Evolutionary conservation across 2,113 vertebrate genomes (phyloP).

Genomic region (Desmodus rotundus): DNA sequence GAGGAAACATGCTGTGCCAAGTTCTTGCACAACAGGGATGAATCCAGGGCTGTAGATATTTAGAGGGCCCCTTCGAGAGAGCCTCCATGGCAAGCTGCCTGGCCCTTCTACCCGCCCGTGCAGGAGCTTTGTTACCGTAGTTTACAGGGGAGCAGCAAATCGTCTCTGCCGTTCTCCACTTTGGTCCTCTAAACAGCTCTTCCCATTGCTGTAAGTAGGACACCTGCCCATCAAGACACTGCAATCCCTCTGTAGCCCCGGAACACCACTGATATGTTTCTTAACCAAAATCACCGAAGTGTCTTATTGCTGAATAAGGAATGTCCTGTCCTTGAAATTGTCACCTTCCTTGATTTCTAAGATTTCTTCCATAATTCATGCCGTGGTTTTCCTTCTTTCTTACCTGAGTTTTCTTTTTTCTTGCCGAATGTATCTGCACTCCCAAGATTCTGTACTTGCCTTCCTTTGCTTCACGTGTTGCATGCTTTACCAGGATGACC

Average conservation of each 20-base stretch:
- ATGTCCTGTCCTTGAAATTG: neutral
- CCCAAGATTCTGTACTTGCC: neutral
- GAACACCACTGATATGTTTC: neutral
- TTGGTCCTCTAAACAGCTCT: neutral
- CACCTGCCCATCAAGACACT: neutral
- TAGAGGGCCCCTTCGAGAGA: neutral
- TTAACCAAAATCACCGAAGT: neutral
- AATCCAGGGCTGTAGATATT: neutral
- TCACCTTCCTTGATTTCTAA: neutral
- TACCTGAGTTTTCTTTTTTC: neutral
- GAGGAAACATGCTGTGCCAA: neutral
- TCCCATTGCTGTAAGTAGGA: neutral
- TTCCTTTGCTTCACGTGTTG: neutral
- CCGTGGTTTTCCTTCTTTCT: neutral
- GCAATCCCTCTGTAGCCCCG: neutral
- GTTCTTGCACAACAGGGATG: neutral
- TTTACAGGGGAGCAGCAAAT: neutral
- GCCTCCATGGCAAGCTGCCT: neutral
- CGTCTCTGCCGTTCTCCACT: neutral
- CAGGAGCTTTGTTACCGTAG: neutral
- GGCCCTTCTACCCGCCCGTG: neutral
- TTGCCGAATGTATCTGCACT: neutral
- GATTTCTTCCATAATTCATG: neutral
- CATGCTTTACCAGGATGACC: neutral
- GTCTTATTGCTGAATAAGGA: neutral